A percentile compares a stretch with the other conserved stretches of the same genome.
phyloP scores from a whole-genome alignment of 2,113 vertebrate genomes.

The Anser brachyrhynchus region DNA sequence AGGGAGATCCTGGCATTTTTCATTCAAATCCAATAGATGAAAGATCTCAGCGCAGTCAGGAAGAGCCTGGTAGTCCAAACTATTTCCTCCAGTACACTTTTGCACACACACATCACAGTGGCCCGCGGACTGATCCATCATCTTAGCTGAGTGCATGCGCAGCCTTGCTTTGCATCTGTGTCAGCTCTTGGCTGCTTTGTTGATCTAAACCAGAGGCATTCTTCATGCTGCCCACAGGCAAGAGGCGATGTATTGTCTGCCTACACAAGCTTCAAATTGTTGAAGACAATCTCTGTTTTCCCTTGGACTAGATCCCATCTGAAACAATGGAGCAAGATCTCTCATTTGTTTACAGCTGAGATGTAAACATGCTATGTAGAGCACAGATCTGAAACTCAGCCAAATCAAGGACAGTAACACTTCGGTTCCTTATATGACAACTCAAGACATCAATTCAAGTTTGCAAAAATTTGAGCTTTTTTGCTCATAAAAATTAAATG shows the following conservation, averaged over 20 bases:
- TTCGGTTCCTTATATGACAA: background rate
- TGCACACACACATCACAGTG: background rate
- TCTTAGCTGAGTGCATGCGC: fast-evolving
- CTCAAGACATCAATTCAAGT: background rate
- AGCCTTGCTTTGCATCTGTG: background rate
- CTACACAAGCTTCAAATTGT: background rate
- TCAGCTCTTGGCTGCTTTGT: background rate
- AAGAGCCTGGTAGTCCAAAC: background rate
- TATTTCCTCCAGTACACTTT: background rate
- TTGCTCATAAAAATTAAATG: too few species aligned
- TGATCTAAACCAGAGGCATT: background rate
- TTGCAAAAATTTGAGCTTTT: background rate
- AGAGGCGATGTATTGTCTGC: background rate
- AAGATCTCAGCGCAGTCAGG: background rate
- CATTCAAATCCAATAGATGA: background rate
- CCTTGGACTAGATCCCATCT: constrained; percentile 4
- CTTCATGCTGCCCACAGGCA: background rate
- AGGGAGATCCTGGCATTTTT: background rate
- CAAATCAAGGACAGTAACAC: background rate
- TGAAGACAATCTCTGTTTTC: constrained; percentile 19
- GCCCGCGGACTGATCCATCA: background rate
- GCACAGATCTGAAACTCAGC: background rate
- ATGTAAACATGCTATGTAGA: background rate
- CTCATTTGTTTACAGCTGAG: constrained; percentile 19
- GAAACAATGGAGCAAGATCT: constrained; percentile 23